A percentile compares a stretch with the other conserved stretches of the same genome.
Conservation (phyloP, 2,113 vertebrate species). For the Felis catus region F.catus_Fca126_mat1.0 CM031420.1:125315501-125316000, state of each 20-base stretch:
- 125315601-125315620: background rate
- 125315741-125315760: background rate
- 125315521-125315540: background rate
- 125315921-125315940: background rate
- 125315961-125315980: background rate
- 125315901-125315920: background rate
- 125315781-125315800: background rate
- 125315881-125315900: background rate
- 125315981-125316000: constrained; percentile 55
- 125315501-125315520: background rate
- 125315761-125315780: background rate
- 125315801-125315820: background rate
- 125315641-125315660: background rate
- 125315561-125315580: constrained; percentile 11
- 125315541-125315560: background rate
- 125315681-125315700: background rate
- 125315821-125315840: background rate
- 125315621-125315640: background rate
- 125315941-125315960: constrained; percentile 26
- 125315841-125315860: background rate
- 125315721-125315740: background rate
- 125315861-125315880: background rate
- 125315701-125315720: background rate
- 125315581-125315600: constrained; percentile 20
- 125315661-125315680: background rate